A percentile compares a stretch with the other conserved stretches of the same genome.
These are phyloP conservation scores for Periparus ater DNA, from an alignment of 2,797 vertebrate species.

Conservation along the genomic window DNA sequence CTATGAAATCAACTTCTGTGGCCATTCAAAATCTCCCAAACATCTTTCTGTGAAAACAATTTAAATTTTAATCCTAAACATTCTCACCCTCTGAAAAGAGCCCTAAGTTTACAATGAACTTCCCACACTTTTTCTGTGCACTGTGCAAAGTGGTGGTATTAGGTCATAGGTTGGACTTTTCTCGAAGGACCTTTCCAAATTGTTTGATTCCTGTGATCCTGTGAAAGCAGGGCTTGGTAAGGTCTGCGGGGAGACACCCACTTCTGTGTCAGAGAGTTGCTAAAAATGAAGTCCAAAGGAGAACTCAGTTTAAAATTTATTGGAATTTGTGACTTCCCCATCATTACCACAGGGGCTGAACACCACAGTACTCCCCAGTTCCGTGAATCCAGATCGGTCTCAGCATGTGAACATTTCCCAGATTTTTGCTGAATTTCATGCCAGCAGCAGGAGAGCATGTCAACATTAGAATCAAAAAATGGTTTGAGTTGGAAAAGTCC, in stretches of 20 bases:
- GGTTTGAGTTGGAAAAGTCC: not conserved
- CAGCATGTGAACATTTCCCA: not conserved
- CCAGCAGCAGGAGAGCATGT: not conserved
- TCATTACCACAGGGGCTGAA: not conserved
- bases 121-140: not conserved
- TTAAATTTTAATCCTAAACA: not conserved
- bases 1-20: not conserved
- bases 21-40: not conserved
- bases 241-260: not conserved
- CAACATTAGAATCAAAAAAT: not conserved
- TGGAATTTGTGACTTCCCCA: not conserved
- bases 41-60: not conserved
- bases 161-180: not conserved
- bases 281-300: not conserved
- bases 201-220: not conserved
- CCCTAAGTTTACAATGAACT: not conserved
- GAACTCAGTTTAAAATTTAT: not conserved
- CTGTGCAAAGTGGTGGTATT: not conserved
- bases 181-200: not conserved
- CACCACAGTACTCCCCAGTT: accelerated
- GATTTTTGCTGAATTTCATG: not conserved
- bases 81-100: not conserved
- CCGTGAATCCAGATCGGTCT: not conserved
- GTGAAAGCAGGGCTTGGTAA: not conserved
- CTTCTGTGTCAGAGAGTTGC: not conserved